Conservation (phyloP, 2,888 invertebrate species). For the Listrodromus nycthemerus region DNA sequence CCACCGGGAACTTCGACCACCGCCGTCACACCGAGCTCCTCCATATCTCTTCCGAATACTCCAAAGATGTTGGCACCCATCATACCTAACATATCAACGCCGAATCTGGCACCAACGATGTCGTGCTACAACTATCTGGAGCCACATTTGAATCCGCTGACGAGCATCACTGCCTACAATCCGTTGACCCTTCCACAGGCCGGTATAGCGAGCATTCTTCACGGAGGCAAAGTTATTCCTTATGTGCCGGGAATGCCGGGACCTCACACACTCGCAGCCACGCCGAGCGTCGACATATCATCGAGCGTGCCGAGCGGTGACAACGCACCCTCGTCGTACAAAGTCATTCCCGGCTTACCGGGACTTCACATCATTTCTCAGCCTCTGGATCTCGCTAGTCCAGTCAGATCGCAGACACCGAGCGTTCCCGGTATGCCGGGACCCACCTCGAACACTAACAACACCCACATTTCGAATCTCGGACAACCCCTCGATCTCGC, state of each 20-base stretch:
- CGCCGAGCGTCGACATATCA: slow-evolving; percentile 82
- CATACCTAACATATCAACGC: slow-evolving; percentile 86
- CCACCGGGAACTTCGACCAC: slow-evolving; percentile 81
- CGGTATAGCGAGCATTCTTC: slow-evolving; percentile 88
- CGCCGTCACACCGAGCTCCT: slow-evolving; percentile 73
- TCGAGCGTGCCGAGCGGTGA: slow-evolving; percentile 72
- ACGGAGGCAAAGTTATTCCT: slow-evolving; percentile 91
- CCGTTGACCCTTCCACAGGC: slow-evolving; percentile 88
- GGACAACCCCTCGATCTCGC: slow-evolving; percentile 79
- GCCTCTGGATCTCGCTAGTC: slow-evolving; percentile 80
- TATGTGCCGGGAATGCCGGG: slow-evolving; percentile 96
- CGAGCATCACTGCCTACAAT: slow-evolving; percentile 90
- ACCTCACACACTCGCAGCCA: slow-evolving; percentile 87
- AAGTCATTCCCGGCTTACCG: slow-evolving; percentile 79
- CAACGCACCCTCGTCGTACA: slow-evolving; percentile 72
- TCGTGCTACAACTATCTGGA: slow-evolving; percentile 81
- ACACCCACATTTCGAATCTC: slow-evolving; percentile 48
- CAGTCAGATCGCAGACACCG: slow-evolving; percentile 73
- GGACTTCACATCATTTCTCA: slow-evolving; percentile 77
- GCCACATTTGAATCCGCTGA: slow-evolving; percentile 86
- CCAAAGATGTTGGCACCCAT: slow-evolving; percentile 87
- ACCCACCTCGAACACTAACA: slow-evolving; percentile 63
- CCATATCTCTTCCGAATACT: slow-evolving; percentile 84
- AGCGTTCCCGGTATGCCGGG: slow-evolving; percentile 75
- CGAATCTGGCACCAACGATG: slow-evolving; percentile 85